Evolutionary conservation across 2,888 invertebrate species (phyloP), one percentile per base, ranked within the genome.

Genomic region (Drosophila nr. fundita): DNA sequence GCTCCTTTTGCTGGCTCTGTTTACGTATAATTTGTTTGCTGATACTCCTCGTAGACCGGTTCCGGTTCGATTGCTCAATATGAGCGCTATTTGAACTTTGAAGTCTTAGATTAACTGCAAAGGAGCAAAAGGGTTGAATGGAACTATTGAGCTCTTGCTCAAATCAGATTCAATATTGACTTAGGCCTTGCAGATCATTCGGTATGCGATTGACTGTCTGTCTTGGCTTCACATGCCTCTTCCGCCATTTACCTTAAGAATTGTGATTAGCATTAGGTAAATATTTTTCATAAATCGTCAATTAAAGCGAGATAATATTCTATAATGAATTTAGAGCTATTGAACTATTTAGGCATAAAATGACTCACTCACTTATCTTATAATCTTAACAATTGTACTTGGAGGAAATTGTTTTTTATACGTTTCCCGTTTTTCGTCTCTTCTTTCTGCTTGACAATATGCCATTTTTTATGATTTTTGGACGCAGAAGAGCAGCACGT

Each of bases 401-500:
- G 11, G 15, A 30, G 21, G 32, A 50, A 45, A 61, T 60, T 50
- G 50, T 58, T 60, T 52, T 58, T 34, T 60, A 49, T 59, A 36
- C 42, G 42, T 61, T 71, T 61, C 30, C 49, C 42, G 66, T 50
- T 76, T 68, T 52, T 55, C 13, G 4, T 15, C 13, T n/a, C 50
- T 11, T 21, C 38, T 58, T 29, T 29, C 50, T 29, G n/a, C 27
- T 54, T 76, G 21, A 27, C 38, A 69, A 55, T 68, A 42, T 18
- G 45, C 34, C 38, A 24, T 40, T 74, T 55, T 45, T 66, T 52
- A 21, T 34, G 38, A 36, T 38, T 27, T 30, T 50, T 49, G 30
- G 50, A 50, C 52, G 67, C 68, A 58, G 65, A 78, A 69, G 75
- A 76, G 73, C 76, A 79, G 77, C 86, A 87, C 86, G 86, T 90